Percentiles rank a stretch among this genome's conserved stretches.
Conservation (phyloP, 2,797 vertebrate species). For the Phoebastria nigripes region DNA sequence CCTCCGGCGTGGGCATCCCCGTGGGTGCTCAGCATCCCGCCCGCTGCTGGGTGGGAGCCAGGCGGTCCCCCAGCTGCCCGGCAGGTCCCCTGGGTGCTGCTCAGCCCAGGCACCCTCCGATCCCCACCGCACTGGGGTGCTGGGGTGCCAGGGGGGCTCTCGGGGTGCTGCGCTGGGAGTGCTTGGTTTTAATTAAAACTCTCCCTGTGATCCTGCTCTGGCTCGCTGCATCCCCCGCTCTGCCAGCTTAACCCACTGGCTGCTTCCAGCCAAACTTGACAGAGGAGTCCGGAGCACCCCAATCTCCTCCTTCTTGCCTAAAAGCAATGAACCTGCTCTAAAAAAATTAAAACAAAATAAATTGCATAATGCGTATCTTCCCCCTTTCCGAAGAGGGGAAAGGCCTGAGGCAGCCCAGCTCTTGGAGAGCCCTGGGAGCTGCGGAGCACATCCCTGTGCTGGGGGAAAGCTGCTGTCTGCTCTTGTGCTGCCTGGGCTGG, state of each 20-base stretch:
- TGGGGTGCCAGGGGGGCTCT: not conserved
- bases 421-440: not conserved
- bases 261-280: not conserved
- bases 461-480: not conserved
- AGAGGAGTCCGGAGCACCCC: not conserved
- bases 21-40: not conserved
- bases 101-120: not conserved
- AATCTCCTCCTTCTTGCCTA: not conserved
- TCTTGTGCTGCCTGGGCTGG: not conserved
- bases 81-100: not conserved
- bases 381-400: not conserved
- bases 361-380: not conserved
- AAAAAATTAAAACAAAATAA: not conserved
- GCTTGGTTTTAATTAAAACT: not conserved
- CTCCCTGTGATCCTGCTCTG: not conserved
- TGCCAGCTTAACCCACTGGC: not conserved
- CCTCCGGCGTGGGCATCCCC: not conserved
- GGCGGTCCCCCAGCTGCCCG: not conserved
- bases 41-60: not conserved
- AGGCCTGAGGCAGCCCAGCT: not conserved
- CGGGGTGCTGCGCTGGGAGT: not conserved
- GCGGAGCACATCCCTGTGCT: accelerated
- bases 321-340: not conserved
- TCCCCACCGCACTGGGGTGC: not conserved
- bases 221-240: not conserved